Base-by-base conservation (phyloP, 2,888 invertebrate genomes). In the Copidosoma aretas region DNA sequence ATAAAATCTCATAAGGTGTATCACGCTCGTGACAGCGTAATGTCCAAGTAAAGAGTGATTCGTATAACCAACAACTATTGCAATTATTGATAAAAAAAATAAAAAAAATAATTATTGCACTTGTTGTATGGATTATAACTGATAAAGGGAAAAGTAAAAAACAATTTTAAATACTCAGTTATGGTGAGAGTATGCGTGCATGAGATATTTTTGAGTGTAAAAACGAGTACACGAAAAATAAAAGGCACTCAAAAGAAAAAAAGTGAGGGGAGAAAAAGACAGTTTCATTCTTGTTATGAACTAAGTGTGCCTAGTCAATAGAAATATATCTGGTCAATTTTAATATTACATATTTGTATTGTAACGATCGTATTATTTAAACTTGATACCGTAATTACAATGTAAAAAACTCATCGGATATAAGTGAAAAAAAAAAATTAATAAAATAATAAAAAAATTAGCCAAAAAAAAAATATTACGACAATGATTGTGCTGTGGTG, bases 231-330 rank as follows among this genome's bases (percentile, higher is more conserved):
- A 25, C 8, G 32, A 32, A 32, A 32, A 32, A 32, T 5, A 32
- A 32, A 32, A 32, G 8, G 8, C 3, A 32, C 3, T 5, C 3
- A 32, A 32, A 32, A 32, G 8, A 32, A 32, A 32, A 3, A 32
- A 5, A 32, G 32, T 32, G 32, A 64, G 57, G 61, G 68, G 71
- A 72, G 69, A 74, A 75, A 69, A 76, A 78, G 73, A 80, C 72
- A 75, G 77, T 78, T 86, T 87, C 87, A 87, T 68, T 71, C 86
- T 87, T 87, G 86, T 86, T 85, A 86, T 83, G 84, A 87, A 87
- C 86, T 87, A 88, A 86, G 87, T 88, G 88, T 88, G 88, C 88
- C 88, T 88, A 88, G 88, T 88, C 87, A 87, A 86, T 87, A 87
- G 87, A 86, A 46, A 86, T 87, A 82, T 82, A 83, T 87, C 87